These are phyloP conservation scores for Ferdinandea cuprea DNA, from an alignment of 2,888 invertebrate genomes.

Conservation along the genomic window DNA sequence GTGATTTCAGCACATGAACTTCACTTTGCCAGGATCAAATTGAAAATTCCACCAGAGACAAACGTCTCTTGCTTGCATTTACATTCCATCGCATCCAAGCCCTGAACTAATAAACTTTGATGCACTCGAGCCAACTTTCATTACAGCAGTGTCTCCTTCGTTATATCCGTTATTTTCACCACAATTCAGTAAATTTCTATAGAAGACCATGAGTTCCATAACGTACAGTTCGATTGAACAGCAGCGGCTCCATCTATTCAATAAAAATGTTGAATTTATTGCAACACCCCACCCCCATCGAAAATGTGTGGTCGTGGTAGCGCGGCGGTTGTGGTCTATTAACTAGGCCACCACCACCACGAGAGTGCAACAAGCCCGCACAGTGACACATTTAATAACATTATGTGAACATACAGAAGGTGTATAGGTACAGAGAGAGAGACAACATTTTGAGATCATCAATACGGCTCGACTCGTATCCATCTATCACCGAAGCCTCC, in stretches of 20 bases:
- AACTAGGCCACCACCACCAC: neutral
- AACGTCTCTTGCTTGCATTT: conserved; percentile 31
- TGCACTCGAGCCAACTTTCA: conserved; percentile 51
- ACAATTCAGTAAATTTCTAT: conserved; percentile 32
- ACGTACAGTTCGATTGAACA: conserved; percentile 3
- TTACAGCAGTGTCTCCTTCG: conserved; percentile 28
- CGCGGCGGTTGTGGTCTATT: too few relatives aligned
- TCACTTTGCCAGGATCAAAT: conserved; percentile 32
- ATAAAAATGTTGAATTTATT: conserved; percentile 42
- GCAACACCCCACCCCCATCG: conserved; percentile 14
- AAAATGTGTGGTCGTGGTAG: conserved; percentile 3
- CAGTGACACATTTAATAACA: conserved; percentile 40
- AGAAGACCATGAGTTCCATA: neutral
- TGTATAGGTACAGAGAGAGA: neutral
- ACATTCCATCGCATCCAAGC: conserved; percentile 40
- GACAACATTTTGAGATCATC: conserved; percentile 44
- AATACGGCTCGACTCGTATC: conserved; percentile 39
- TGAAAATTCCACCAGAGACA: conserved; percentile 38
- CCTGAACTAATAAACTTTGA: conserved; percentile 63
- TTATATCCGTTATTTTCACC: neutral
- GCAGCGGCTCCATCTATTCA: conserved; percentile 2
- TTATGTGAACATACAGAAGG: neutral
- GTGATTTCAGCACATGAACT: conserved; percentile 51
- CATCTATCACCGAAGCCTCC: conserved; percentile 38
- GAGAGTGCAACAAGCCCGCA: neutral